Conservation (phyloP, 2,113 vertebrate genomes). For the Chionis minor region DNA sequence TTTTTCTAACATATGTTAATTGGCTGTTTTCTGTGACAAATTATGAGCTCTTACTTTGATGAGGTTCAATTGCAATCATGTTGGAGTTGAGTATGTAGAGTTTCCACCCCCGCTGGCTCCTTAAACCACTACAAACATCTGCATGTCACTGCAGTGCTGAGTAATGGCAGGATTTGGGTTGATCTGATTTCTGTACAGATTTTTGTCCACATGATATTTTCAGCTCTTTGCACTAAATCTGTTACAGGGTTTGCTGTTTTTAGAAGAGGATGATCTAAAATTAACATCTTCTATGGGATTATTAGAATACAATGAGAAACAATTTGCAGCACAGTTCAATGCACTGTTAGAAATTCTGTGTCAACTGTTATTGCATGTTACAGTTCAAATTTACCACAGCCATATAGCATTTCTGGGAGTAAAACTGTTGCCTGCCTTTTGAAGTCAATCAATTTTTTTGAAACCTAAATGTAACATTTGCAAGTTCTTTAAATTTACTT, state of each 20-base stretch:
- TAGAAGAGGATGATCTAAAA: constrained; percentile 77
- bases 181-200: constrained; percentile 76
- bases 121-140: constrained; percentile 92
- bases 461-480: neutral
- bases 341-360: neutral
- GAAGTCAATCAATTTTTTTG: neutral
- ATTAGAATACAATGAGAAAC: constrained; percentile 68
- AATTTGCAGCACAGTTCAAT: constrained; percentile 39
- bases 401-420: neutral
- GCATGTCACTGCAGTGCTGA: constrained; percentile 85
- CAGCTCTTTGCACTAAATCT: constrained; percentile 75
- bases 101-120: constrained; percentile 88
- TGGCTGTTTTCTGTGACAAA: constrained; percentile 99
- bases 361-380: neutral
- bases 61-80: constrained; percentile 95
- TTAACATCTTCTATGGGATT: constrained; percentile 70
- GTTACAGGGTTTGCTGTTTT: constrained; percentile 73
- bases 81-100: constrained; percentile 85
- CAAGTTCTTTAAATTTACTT: neutral
- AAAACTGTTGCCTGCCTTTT: neutral
- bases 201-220: constrained; percentile 78
- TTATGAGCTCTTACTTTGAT: constrained; percentile 98
- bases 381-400: neutral
- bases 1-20: constrained; percentile 97
- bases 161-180: constrained; percentile 89